phyloP scores from a whole-genome alignment of 2,797 vertebrate species.

The Rhynchonycteris naso region DNA sequence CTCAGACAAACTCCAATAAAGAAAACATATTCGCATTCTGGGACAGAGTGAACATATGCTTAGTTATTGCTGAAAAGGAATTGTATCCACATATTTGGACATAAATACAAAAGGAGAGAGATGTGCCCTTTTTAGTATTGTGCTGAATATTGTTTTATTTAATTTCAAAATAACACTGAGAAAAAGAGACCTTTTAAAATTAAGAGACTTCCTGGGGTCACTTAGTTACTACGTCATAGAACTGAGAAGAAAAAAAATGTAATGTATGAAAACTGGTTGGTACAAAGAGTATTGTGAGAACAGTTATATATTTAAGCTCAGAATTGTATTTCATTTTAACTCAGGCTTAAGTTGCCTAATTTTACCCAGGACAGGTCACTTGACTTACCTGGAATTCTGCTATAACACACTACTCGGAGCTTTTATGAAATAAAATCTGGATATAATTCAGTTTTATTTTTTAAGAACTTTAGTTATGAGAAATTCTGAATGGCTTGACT shows the following conservation, averaged over 20 bases:
- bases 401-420: neutral
- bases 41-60: neutral
- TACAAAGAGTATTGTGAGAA: neutral
- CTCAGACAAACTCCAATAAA: neutral
- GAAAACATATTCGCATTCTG: slow-evolving; percentile 4
- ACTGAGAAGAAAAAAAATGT: neutral
- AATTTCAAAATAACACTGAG: neutral
- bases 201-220: neutral
- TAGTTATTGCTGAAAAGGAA: neutral
- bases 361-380: neutral
- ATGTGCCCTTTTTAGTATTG: neutral
- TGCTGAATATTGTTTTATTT: neutral
- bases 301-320: neutral
- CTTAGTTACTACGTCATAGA: neutral
- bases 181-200: neutral
- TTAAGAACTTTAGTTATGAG: neutral
- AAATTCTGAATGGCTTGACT: neutral
- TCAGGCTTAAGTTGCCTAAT: neutral
- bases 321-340: slow-evolving; percentile 26
- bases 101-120: neutral
- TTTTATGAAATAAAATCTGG: neutral
- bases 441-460: neutral
- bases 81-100: neutral
- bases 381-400: neutral
- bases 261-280: neutral